Base-by-base conservation (phyloP, 2,113 vertebrate genomes). In the Anser brachyrhynchus region DNA sequence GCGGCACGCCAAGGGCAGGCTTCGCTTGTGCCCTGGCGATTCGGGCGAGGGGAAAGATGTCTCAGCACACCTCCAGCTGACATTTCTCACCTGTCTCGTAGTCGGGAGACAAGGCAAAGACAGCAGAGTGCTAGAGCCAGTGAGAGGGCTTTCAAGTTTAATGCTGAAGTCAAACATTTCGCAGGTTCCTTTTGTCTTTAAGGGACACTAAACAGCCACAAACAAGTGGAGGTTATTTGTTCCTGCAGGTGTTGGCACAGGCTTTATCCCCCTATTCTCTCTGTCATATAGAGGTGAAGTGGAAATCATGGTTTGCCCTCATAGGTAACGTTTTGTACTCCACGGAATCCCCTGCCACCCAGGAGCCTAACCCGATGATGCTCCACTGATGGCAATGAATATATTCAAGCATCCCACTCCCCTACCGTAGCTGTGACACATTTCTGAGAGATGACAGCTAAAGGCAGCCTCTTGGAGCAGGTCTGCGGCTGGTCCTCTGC, bases 51-150 rank as follows among this genome's bases (percentile, higher is more conserved):
- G 35, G n/a, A 23, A 8, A 13, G 55, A 22, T n/a, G 62, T 5
- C 17, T 13, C 14, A 1, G 29, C 9, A 28, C 11, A 33, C 41
- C 57, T 44, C n/a, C 64, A 44, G 33, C 26, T 72, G 58, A 37
- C 35, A 9, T 2, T 13, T 5, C 22, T 86, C 58, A 0, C 0
- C 7, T n/a, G 23, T 44, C 35, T 67, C 21, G 2, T 3, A 69
- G 25, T 0, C 78, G 61, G 52, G 46, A 69, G 16, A 41, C 22
- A 39, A 90, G 52, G 41, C 69, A 81, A 35, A 65, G 11, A 9
- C 43, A 57, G 11, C 4, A 16, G 18, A 35, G 16, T 29, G 29
- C 33, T 8, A 44, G 44, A 66, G 64, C 66, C 37, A 75, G 51
- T 6, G 13, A 51, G 25, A 73, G 21, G 37, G 4, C 3, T 62